Conservation (phyloP, 1,140 invertebrate genomes). For the Hycleus cichorii region DNA sequence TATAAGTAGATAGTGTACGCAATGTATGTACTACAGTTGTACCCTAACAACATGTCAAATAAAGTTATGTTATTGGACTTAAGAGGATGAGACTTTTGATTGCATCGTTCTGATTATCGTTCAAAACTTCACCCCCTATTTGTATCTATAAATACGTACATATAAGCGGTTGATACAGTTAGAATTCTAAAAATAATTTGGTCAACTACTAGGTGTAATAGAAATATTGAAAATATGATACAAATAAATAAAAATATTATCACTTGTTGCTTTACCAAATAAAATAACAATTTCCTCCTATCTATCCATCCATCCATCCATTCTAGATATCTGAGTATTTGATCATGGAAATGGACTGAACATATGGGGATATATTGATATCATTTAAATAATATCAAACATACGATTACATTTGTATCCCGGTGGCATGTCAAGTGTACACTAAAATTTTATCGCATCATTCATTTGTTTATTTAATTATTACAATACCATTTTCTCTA, state of each 20-base stretch:
- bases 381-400: background rate
- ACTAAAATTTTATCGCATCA: too few species aligned
- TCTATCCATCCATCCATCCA: too few species aligned
- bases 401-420: background rate
- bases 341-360: background rate
- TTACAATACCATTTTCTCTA: background rate
- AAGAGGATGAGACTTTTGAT: conserved; percentile 8
- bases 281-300: too few species aligned
- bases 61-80: conserved; percentile 14
- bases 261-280: too few species aligned
- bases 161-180: too few species aligned
- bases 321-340: background rate
- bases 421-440: background rate
- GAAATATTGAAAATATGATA: too few species aligned
- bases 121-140: too few species aligned
- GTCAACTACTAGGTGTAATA: too few species aligned
- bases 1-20: too few species aligned
- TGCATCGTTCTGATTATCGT: background rate
- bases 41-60: conserved; percentile 12
- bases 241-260: too few species aligned
- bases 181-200: too few species aligned
- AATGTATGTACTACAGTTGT: conserved; percentile 3
- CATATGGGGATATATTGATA: background rate
- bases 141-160: too few species aligned
- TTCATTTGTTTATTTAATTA: background rate